A percentile compares a stretch with the other conserved stretches of the same genome.
Evolutionary conservation across 2,113 vertebrate genomes (phyloP).

Genomic region (Tapirus terrestris): DNA sequence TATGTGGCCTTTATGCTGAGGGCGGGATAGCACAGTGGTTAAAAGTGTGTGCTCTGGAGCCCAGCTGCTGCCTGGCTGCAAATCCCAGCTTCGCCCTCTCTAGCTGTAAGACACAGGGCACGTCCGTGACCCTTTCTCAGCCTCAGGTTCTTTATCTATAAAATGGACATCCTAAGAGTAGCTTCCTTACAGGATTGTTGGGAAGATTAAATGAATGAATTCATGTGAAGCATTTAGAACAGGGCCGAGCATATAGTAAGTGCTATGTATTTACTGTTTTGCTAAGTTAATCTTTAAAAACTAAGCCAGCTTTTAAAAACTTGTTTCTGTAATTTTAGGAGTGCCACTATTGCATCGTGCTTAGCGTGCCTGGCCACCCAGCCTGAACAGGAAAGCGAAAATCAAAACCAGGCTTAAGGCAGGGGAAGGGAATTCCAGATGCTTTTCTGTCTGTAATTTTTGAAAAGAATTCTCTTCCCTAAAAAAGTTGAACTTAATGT

Average conservation of each 20-base stretch:
- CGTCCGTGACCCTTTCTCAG: background rate
- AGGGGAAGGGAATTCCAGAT: background rate
- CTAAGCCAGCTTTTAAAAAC: background rate
- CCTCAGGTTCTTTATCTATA: background rate
- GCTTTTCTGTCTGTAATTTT: background rate
- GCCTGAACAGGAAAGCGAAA: background rate
- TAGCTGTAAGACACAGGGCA: background rate
- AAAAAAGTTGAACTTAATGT: background rate
- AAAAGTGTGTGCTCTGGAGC: background rate
- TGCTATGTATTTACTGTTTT: background rate
- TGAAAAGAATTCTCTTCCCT: background rate
- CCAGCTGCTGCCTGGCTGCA: background rate
- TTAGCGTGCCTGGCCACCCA: background rate
- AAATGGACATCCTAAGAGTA: background rate
- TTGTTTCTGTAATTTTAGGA: background rate
- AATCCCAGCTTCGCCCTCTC: background rate
- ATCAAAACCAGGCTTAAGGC: slow-evolving; percentile 26
- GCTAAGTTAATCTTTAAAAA: background rate
- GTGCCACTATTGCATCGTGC: accelerated
- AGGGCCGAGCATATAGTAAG: too few species aligned
- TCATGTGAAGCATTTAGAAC: background rate
- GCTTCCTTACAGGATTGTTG: background rate
- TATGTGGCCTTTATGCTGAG: background rate
- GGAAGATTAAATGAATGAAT: background rate
- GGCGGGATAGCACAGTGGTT: too few species aligned